A percentile compares a stretch with the other conserved stretches of the same genome.
Conservation (phyloP, 1,140 invertebrate species). For the Drusus annulatus region DNA sequence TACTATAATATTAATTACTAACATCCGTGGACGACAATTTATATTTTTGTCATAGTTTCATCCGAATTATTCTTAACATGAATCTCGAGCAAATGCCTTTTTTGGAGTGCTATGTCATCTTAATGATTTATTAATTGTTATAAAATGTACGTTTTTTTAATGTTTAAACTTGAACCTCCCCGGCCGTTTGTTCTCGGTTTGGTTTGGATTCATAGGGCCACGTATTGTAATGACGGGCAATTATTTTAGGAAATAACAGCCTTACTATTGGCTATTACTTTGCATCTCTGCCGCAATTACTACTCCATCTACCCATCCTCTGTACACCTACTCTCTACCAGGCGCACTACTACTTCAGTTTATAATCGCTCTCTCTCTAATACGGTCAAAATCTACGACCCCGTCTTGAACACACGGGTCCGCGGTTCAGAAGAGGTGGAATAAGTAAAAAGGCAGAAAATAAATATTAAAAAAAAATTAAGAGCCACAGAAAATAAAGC, state of each 20-base stretch:
- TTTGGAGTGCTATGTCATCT: too few relatives aligned
- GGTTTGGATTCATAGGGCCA: conserved; percentile 20
- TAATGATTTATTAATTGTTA: too few relatives aligned
- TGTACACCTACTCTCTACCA: too few relatives aligned
- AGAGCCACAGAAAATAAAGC: too few relatives aligned
- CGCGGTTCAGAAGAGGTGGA: neutral
- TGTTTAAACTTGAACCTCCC: neutral
- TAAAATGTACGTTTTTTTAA: neutral
- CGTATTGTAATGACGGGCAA: conserved; percentile 35
- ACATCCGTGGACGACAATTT: too few relatives aligned
- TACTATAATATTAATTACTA: too few relatives aligned
- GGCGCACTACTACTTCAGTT: conserved; percentile 31
- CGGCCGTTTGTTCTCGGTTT: conserved; percentile 18
- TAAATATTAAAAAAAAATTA: neutral
- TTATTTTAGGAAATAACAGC: conserved; percentile 45
- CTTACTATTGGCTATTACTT: conserved; percentile 48
- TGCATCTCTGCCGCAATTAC: conserved; percentile 47
- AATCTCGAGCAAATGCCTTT: too few relatives aligned
- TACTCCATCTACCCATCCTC: neutral
- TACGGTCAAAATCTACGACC: conserved; percentile 45
- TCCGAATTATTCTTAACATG: too few relatives aligned
- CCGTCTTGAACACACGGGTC: neutral
- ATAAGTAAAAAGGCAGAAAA: conserved; percentile 1
- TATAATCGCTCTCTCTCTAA: conserved; percentile 49
- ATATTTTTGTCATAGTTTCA: too few relatives aligned